phyloP scores from a whole-genome alignment of 2,888 invertebrate species.

The Tenthredo amoena region DNA sequence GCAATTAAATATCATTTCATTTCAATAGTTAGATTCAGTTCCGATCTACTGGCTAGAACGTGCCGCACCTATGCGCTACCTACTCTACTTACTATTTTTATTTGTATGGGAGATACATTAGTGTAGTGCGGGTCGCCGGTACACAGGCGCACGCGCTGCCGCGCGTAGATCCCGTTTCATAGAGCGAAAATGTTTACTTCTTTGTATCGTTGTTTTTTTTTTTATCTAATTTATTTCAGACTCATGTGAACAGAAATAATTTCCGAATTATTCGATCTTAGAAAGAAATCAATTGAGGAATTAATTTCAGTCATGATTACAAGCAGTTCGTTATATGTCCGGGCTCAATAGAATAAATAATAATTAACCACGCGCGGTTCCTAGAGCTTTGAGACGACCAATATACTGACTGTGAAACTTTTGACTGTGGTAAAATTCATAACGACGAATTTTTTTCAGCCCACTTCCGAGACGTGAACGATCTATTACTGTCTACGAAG shows the following conservation, averaged over 20 bases:
- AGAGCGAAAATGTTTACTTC: neutral
- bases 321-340: too few species aligned
- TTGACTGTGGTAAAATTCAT: neutral
- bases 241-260: neutral
- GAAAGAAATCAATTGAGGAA: too few species aligned
- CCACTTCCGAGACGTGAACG: neutral
- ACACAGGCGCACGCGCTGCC: neutral
- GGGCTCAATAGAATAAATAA: neutral
- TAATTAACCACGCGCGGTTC: neutral
- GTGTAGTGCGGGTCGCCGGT: neutral
- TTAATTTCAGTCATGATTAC: too few species aligned
- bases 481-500: neutral
- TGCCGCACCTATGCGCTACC: constrained; percentile 37
- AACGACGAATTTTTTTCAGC: neutral
- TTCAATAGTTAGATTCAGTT: neutral
- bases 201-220: neutral
- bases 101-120: neutral
- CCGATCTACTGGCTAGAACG: too few species aligned
- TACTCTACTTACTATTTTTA: constrained; percentile 38
- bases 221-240: neutral
- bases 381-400: neutral
- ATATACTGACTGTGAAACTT: neutral
- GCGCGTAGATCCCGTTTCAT: neutral
- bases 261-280: too few species aligned
- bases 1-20: neutral